Base-by-base conservation (phyloP, 2,888 invertebrate genomes). In the Caenorhabditis macrosperma region DNA sequence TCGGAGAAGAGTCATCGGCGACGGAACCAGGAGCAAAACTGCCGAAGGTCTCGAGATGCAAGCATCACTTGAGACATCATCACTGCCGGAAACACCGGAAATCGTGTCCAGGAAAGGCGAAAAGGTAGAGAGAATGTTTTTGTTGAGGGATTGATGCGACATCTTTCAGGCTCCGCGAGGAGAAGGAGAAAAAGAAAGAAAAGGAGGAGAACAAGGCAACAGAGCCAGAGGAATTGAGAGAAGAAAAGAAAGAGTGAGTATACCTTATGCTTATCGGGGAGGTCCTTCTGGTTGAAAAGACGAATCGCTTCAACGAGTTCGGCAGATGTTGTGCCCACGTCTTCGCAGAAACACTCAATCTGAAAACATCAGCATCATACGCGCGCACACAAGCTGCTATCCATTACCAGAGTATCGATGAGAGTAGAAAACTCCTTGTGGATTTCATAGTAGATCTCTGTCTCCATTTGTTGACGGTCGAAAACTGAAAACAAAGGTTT, bases 401-500 rank as follows among this genome's bases (percentile, higher is more conserved):
- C n/a, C n/a, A n/a, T n/a, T 61, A 88, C 81, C 44, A 89, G 80
- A 9, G 85, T 85, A 55, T 87, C 85, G 5, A 92, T 92, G 83
- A 92, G 82, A 61, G 88, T 83, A 38, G 90, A 88, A 84, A 91
- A 92, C 24, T 91, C 89, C 55, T 86, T 85, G 86, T 91, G 91
- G 30, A 91, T 85, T 52, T 87, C 83, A 67, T 88, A 86, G 86
- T 92, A 92, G 61, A 91, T 90, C 26, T 88, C 59, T 0, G 77
- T 86, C 63, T 91, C 90, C 75, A 90, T 91, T 78, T 89, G 88
- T 63, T 89, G 90, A 17, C 91, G 90, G 74, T 92, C 91, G 89
- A 92, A 92, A 26, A 92, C 92, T 92, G 88, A 67, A 90, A 89
- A 52, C 7, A 17, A 38, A 5, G 26, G n/a, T n/a, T n/a, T n/a